Evolutionary conservation across 2,113 vertebrate genomes (phyloP).

Genomic region (Penelope pileata): DNA sequence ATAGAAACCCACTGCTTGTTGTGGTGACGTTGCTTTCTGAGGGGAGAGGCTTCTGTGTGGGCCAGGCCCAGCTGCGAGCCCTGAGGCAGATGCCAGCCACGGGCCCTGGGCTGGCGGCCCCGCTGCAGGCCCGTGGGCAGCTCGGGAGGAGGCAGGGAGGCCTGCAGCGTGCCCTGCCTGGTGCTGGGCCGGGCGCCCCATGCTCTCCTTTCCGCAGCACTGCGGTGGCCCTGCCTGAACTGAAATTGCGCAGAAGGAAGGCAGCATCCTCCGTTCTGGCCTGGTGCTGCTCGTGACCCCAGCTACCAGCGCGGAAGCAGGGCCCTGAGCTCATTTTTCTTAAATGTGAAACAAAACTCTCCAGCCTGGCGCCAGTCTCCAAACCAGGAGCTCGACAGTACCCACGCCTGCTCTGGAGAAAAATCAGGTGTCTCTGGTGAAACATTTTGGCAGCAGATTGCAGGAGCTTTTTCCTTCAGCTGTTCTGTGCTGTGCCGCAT

Average conservation of each 20-base stretch:
- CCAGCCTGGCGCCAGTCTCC: not conserved
- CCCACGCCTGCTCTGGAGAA: not conserved
- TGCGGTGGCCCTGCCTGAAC: not conserved
- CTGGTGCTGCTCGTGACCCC: not conserved
- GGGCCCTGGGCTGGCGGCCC: too few relatives aligned
- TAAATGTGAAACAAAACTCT: not conserved
- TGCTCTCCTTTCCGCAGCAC: not conserved
- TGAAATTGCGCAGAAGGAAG: not conserved
- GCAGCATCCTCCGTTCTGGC: not conserved
- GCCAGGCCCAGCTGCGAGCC: not conserved
- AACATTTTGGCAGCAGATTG: not conserved
- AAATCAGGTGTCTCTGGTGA: not conserved
- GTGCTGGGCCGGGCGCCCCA: not conserved
- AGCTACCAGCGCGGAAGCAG: not conserved
- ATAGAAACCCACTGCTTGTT: not conserved
- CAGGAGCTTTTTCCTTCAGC: not conserved
- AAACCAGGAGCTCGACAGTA: not conserved
- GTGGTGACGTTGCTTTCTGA: not conserved
- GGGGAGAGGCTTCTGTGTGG: not conserved
- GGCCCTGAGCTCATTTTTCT: not conserved
- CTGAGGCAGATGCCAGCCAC: too few relatives aligned
- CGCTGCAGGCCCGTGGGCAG: too few relatives aligned
- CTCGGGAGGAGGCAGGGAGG: too few relatives aligned
- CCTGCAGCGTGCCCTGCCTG: not conserved
- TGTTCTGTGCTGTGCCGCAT: not conserved